Base-by-base conservation (phyloP, 1,140 invertebrate species). In the Myzus persicae region DNA sequence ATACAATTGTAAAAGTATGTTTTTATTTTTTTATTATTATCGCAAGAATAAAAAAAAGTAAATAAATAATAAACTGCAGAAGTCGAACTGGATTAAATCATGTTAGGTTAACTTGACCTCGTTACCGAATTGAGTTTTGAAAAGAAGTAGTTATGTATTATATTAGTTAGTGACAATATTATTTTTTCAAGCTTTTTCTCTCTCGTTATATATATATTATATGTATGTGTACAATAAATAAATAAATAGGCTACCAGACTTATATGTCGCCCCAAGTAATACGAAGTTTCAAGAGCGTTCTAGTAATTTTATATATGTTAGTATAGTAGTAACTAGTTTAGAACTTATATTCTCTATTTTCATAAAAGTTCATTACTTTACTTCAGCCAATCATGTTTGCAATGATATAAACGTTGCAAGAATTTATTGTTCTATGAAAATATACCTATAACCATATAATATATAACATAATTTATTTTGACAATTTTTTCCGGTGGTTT, bases 1-100 rank as follows among this genome's bases (percentile, higher is more conserved):
- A 44, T 46, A 91, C 59, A 31, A 42, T n/a, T 91, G 90, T 91
- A 44, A 20, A 76, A 44, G 14, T 90, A 90, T 40, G n/a, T 54
- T 84, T 14, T 42, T 84, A 40, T 42, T 84, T 26, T n/a, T 42
- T 24, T 42, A 59, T 40, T 54, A 90, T 40, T 31, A 76, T 42
- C n/a, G n/a, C 48, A 76, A 76, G 6, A 91, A n/a, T 90, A 91
- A 24, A 90, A 67, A 90, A 26, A 42, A 44, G 7, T 76, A 91
- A 46, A n/a, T n/a, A n/a, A 76, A 91, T 46, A 76, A 67, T 91
- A 76, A 76, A 67, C 14, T 46, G n/a, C 31, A 14, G 54, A 54
- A 24, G 36, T 90, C 38, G 24, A 59, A 59, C 36, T 59, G 36
- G 51, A 59, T 90, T 59, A 59, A 54, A 59, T 90, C 51, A 59